phyloP scores from a whole-genome alignment of 2,113 vertebrate species.

The Morone saxatilis region DNA sequence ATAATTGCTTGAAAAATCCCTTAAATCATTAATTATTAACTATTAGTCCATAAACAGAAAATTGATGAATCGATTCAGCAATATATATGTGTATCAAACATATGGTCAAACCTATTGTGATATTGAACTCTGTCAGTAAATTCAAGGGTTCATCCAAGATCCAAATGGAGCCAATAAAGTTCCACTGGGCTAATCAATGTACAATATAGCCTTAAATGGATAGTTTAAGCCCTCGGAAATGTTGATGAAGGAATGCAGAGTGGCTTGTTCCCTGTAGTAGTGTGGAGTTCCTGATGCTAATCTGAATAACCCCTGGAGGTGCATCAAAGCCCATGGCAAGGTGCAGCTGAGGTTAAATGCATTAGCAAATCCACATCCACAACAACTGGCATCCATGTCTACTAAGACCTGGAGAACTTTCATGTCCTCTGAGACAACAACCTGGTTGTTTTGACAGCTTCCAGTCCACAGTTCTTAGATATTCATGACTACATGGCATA shows the following conservation, averaged over 20 bases:
- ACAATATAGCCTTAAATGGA: not conserved
- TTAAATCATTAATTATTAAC: not conserved
- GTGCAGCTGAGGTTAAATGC: not conserved
- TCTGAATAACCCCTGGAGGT: not conserved
- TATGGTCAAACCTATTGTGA: not conserved
- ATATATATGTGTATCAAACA: not conserved
- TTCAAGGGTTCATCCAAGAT: not conserved
- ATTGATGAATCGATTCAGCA: too few relatives aligned
- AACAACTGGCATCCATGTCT: slow-evolving; percentile 24
- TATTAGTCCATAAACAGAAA: not conserved
- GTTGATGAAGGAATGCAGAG: not conserved
- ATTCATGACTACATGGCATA: slow-evolving; percentile 57
- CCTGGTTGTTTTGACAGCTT: slow-evolving; percentile 18
- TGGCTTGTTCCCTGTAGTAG: not conserved
- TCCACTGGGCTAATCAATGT: not conserved
- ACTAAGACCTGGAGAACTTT: slow-evolving; percentile 1
- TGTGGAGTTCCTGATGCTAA: not conserved
- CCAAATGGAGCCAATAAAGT: not conserved
- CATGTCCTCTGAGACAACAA: slow-evolving; percentile 23
- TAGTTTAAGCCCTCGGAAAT: not conserved
- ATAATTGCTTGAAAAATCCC: not conserved
- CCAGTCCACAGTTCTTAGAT: slow-evolving; percentile 42
- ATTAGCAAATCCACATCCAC: slow-evolving; percentile 10
- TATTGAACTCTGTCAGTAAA: not conserved
- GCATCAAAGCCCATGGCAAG: not conserved